These are phyloP conservation scores for Ctenoplectra terminalis DNA, from an alignment of 1,140 invertebrate species.

Conservation along the genomic window DNA sequence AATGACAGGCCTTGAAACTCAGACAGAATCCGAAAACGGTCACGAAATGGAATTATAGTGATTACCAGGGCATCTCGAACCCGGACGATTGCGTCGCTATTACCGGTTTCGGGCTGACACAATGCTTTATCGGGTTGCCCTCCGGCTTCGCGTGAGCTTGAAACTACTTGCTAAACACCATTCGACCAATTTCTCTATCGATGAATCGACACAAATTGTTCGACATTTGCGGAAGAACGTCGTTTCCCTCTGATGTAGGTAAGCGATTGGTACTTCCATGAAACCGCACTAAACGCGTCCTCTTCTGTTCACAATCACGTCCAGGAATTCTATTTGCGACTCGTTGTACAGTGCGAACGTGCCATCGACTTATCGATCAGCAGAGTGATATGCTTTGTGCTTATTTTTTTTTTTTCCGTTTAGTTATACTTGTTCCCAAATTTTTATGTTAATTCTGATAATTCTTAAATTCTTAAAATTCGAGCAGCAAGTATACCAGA, in stretches of 20 bases:
- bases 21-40: slow-evolving; percentile 31
- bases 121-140: slow-evolving; percentile 50
- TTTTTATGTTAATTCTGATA: no score
- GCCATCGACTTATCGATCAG: slow-evolving; percentile 1
- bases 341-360: neutral
- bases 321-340: slow-evolving; percentile 25
- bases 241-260: neutral
- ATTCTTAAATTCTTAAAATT: no score
- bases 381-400: no score
- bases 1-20: slow-evolving; percentile 24
- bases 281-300: slow-evolving; percentile 5
- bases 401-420: no score
- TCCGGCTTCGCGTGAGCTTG: slow-evolving; percentile 19
- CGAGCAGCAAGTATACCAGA: no score
- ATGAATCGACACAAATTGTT: slow-evolving; percentile 47
- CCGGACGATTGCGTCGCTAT: slow-evolving; percentile 32
- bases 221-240: neutral
- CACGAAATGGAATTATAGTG: slow-evolving; percentile 61
- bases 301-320: neutral
- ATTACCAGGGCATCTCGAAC: slow-evolving; percentile 42
- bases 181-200: slow-evolving; percentile 35
- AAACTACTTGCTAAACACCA: slow-evolving; percentile 42
- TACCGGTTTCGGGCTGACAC: slow-evolving; percentile 50
- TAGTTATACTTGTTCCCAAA: no score
- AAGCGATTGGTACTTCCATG: slow-evolving; percentile 5